Evolutionary conservation across 1,140 invertebrate genomes (phyloP).

Genomic region (Sipha flava): DNA sequence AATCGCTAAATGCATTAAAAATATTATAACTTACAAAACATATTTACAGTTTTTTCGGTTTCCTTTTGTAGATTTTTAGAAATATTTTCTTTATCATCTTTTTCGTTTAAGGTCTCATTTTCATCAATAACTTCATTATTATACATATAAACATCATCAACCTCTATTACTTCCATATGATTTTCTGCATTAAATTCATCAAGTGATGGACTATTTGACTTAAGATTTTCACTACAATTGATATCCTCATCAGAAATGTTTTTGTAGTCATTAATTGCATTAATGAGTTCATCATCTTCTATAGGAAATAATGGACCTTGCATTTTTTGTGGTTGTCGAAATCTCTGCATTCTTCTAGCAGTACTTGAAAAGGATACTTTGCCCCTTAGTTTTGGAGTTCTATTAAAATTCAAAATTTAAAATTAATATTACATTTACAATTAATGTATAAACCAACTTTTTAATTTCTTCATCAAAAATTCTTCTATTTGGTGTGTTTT

Average conservation of each 20-base stretch:
- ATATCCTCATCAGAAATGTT: not conserved
- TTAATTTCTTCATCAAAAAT: slow-evolving; percentile 32
- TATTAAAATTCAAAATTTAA: not conserved
- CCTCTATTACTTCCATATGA: slow-evolving; percentile 20
- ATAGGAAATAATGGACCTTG: slow-evolving; percentile 26
- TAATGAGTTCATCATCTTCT: slow-evolving; percentile 5
- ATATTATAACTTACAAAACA: slow-evolving; percentile 22
- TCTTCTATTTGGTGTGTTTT: slow-evolving; percentile 8
- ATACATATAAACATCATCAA: not conserved
- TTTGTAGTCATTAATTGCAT: slow-evolving; percentile 21
- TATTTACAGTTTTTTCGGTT: not conserved
- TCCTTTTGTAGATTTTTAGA: not conserved
- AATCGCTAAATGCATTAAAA: not conserved
- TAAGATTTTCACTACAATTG: not conserved
- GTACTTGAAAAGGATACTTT: slow-evolving; percentile 21
- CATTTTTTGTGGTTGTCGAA: slow-evolving; percentile 23
- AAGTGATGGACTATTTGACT: not conserved
- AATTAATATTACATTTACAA: not conserved
- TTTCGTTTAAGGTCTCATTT: not conserved
- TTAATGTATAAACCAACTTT: not conserved
- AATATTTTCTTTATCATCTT: not conserved
- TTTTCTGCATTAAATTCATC: not conserved
- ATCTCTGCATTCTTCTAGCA: slow-evolving; percentile 28
- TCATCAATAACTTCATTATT: not conserved
- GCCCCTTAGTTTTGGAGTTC: slow-evolving; percentile 8